Percentiles rank a stretch among this genome's conserved stretches.
Evolutionary conservation across 2,113 vertebrate genomes (phyloP).

Genomic region (Ellobius talpinus): DNA sequence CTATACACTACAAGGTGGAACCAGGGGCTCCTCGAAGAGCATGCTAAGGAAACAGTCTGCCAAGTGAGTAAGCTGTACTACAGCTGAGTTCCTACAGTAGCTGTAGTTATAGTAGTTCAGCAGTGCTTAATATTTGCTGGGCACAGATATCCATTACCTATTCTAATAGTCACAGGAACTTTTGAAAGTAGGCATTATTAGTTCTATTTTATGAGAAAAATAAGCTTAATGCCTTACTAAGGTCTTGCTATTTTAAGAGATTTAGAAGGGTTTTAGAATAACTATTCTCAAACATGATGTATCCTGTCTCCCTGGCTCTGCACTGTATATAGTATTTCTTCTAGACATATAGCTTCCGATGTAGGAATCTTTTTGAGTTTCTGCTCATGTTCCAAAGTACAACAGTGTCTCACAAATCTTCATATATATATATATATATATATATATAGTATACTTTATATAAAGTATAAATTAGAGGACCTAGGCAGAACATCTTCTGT

Average conservation of each 20-base stretch:
- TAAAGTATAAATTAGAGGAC: not conserved
- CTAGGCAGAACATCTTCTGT: fast-evolving
- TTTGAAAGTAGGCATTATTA: not conserved
- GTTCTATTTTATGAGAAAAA: not conserved
- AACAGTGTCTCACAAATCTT: not conserved
- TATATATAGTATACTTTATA: no score
- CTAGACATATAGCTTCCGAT: not conserved
- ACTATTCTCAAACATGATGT: fast-evolving
- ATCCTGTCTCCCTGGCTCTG: not conserved
- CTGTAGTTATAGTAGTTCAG: not conserved
- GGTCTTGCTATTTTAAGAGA: not conserved
- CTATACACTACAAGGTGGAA: no score
- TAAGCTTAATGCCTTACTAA: not conserved
- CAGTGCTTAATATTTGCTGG: not conserved
- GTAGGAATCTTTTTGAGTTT: fast-evolving
- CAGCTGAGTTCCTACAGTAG: not conserved
- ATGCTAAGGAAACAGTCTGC: no score
- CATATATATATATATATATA: no score
- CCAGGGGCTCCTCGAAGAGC: not conserved
- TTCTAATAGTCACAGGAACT: not conserved
- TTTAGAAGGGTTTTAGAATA: not conserved
- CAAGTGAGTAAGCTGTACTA: not conserved
- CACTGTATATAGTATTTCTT: fast-evolving
- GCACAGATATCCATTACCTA: not conserved
- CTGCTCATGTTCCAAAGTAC: not conserved